Base-by-base conservation (phyloP, 2,888 invertebrate genomes). In the Dusona sp. region DNA sequence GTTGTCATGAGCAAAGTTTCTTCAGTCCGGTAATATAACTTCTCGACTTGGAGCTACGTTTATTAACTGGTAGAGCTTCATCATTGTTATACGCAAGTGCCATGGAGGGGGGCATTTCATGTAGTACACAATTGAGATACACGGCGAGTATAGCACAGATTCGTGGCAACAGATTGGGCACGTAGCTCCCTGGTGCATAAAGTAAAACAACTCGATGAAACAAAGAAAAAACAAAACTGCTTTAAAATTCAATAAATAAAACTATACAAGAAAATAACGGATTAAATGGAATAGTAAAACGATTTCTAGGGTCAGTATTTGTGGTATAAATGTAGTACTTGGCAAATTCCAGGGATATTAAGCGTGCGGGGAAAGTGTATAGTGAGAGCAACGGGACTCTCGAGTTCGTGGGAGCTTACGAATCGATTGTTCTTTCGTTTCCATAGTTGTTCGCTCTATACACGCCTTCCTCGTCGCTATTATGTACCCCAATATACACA, bases 401-500 rank as follows among this genome's bases (percentile, higher is more conserved):
- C 73, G 81, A 84, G 65, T 81, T 86, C 81, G 73, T 61, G 57
- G 65, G 64, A 68, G 79, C 84, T 75, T 84, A 45, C 67, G 45
- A 81, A 87, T 87, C 87, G 87, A 85, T 87, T 84, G 87, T 85
- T 83, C 84, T 82, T 79, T 77, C 85, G 79, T 79, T 82, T 74
- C 45, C 67, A 51, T 74, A 79, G 79, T 73, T 57, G 54, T 67
- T 48, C 67, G 38, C 70, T 57, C 73, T 6, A 25, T 61, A 29
- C 61, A 29, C 61, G 61, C 29, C 61, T 61, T 79, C 42, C 84
- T 48, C 79, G 61, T 70, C 57, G 67, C 77, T 57, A 65, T 57
- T n/a, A n/a, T 64, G 36, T 11, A 38, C 36, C 16, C n/a, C n/a
- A 19, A 4, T 38, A n/a, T 22, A 68, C 38, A 19, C 13, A 42